Base-by-base conservation (phyloP, 1,140 invertebrate genomes). In the Lepidotrigona ventralis region DNA sequence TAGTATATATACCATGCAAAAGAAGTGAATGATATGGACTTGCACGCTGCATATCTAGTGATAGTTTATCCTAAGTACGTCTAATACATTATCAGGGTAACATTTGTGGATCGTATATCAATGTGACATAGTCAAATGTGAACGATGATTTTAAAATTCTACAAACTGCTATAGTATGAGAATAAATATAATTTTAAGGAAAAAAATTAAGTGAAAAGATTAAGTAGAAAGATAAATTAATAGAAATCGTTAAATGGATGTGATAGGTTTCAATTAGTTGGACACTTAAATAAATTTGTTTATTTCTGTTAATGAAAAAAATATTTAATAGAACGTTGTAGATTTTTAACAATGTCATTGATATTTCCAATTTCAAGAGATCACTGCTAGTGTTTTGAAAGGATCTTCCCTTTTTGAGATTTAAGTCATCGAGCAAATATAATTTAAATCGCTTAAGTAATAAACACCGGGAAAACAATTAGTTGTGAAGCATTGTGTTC, bases 141-240 rank as follows among this genome's bases (percentile, higher is more conserved):
- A 79, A 74, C 79, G 79, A 74, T 54, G 75, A 80, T 85, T 54
- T 71, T 17, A 21, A 69, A 29, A 69, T 79, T 39, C 14, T 53
- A 53, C 46, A 60, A 71, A 70, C 4, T 17, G 66, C 14, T 63
- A 39, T 29, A 1, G 12, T 23, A n/a, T 1, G 11, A 46, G 19
- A 26, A 12, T 56, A 33, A 53, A 64, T 19, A 60, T 70, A 53
- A 69, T 79, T 74, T 60, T 54, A 1, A 0, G 2, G 14, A 70
- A 6, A n/a, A 70, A 8, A n/a, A 4, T 6, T 0, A 4, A 1
- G 6, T 5, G 11, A 0, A 3, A 3, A 33, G 4, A n/a, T n/a
- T n/a, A 33, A n/a, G 3, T 2, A 1, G 1, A 1, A 8, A 21
- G 11, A 1, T 21, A 11, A 23, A 23, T 46, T 39, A 15, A 70